phyloP scores from a whole-genome alignment of 2,888 invertebrate genomes.

The Brachylomia viminalis region DNA sequence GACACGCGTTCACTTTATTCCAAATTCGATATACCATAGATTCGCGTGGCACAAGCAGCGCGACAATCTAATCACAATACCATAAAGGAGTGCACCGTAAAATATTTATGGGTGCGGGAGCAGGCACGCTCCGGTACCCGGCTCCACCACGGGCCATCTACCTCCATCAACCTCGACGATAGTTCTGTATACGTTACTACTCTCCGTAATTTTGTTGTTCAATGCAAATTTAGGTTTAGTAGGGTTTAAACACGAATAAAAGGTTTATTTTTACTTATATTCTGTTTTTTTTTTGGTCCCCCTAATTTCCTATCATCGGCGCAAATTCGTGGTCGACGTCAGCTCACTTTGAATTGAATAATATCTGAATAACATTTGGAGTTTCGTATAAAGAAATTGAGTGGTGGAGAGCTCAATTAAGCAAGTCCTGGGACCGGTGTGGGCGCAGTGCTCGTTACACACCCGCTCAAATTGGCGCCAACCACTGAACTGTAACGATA shows the following conservation, averaged over 20 bases:
- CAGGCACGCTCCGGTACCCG: slow-evolving; percentile 83
- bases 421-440: slow-evolving; percentile 80
- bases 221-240: slow-evolving; percentile 60
- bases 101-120: slow-evolving; percentile 85
- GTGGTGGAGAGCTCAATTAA: slow-evolving; percentile 81
- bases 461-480: slow-evolving; percentile 84
- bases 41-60: slow-evolving; percentile 77
- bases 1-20: slow-evolving; percentile 77
- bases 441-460: slow-evolving; percentile 82
- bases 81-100: slow-evolving; percentile 86
- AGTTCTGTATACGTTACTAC: slow-evolving; percentile 62
- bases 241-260: slow-evolving; percentile 55
- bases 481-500: slow-evolving; percentile 86
- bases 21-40: slow-evolving; percentile 83
- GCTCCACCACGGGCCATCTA: slow-evolving; percentile 73
- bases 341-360: slow-evolving; percentile 32
- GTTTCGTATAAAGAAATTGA: slow-evolving; percentile 79
- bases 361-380: slow-evolving; percentile 64
- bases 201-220: slow-evolving; percentile 57
- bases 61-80: slow-evolving; percentile 86
- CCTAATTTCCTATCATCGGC: background rate
- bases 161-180: slow-evolving; percentile 70
- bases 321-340: slow-evolving; percentile 6
- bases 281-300: background rate
- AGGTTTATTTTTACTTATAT: slow-evolving; percentile 38